A percentile compares a stretch with the other conserved stretches of the same genome.
These are phyloP conservation scores for Mola mola DNA, from an alignment of 2,113 vertebrate species.

Conservation along the genomic window DNA sequence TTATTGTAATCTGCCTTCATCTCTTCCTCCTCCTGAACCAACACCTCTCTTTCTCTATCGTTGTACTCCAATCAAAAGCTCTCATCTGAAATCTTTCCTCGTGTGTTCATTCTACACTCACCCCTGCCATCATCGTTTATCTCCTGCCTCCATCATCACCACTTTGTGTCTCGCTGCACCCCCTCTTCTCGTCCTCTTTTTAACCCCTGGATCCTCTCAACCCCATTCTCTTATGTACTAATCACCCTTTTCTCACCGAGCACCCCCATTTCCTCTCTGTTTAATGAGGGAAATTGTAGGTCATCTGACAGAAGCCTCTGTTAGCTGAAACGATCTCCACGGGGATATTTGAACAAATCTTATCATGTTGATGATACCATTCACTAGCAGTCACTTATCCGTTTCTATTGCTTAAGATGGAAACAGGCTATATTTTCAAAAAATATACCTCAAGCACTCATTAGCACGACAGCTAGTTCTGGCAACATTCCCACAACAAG, in stretches of 20 bases:
- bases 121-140: not conserved
- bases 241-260: constrained; percentile 46
- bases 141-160: constrained; percentile 6
- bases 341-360: too few relatives aligned
- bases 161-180: not conserved
- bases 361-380: too few relatives aligned
- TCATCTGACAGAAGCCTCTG: constrained; percentile 43
- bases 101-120: not conserved
- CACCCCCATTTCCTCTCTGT: constrained; percentile 31
- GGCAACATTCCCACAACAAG: too few relatives aligned
- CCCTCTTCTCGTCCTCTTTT: constrained; percentile 3
- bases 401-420: too few relatives aligned
- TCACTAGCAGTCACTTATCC: too few relatives aligned
- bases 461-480: too few relatives aligned
- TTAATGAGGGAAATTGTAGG: constrained; percentile 60
- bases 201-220: constrained; percentile 15
- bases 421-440: too few relatives aligned
- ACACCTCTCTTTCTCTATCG: too few relatives aligned
- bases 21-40: constrained; percentile 21
- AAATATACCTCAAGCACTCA: too few relatives aligned
- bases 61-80: too few relatives aligned
- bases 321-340: constrained; percentile 21
- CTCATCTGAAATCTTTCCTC: not conserved
- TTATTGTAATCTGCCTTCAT: constrained; percentile 56
- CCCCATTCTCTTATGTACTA: constrained; percentile 14